A percentile compares a stretch with the other conserved stretches of the same genome.
These are phyloP conservation scores for Gavia stellata DNA, from an alignment of 2,113 vertebrate genomes.

Conservation along the genomic window DNA sequence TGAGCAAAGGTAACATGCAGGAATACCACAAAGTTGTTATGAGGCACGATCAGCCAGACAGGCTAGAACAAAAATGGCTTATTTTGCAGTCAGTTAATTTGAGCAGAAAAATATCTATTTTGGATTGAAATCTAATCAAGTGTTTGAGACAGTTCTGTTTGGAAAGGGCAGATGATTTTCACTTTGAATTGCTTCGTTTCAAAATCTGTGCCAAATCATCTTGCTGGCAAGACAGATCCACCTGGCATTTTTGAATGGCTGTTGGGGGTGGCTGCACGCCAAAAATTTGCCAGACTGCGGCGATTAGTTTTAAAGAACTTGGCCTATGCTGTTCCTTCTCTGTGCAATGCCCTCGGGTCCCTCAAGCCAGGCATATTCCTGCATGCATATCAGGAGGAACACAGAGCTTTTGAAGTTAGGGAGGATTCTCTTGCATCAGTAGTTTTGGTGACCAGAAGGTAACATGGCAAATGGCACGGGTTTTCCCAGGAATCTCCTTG, in stretches of 20 bases:
- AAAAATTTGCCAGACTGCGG: constrained; percentile 6
- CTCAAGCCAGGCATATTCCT: neutral
- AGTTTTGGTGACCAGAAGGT: neutral
- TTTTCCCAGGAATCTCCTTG: neutral
- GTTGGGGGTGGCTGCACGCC: neutral
- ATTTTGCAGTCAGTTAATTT: neutral
- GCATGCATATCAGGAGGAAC: neutral
- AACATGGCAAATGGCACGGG: neutral
- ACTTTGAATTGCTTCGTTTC: constrained; percentile 39
- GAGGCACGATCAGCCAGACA: neutral
- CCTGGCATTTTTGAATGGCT: constrained; percentile 53
- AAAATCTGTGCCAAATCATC: constrained; percentile 51
- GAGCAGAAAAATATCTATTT: neutral
- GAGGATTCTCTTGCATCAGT: neutral
- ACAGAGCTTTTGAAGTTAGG: neutral
- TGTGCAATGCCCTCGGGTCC: neutral
- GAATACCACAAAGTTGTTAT: neutral
- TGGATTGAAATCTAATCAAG: constrained; percentile 34
- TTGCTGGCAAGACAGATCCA: constrained; percentile 32
- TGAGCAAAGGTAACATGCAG: neutral
- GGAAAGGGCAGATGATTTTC: constrained; percentile 59
- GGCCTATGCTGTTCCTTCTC: constrained; percentile 6
- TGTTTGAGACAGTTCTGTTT: constrained; percentile 42
- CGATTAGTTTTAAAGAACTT: constrained; percentile 17
- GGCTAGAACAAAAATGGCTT: neutral